Conservation (phyloP, 1,140 invertebrate genomes). For the Papilio glaucus region DNA sequence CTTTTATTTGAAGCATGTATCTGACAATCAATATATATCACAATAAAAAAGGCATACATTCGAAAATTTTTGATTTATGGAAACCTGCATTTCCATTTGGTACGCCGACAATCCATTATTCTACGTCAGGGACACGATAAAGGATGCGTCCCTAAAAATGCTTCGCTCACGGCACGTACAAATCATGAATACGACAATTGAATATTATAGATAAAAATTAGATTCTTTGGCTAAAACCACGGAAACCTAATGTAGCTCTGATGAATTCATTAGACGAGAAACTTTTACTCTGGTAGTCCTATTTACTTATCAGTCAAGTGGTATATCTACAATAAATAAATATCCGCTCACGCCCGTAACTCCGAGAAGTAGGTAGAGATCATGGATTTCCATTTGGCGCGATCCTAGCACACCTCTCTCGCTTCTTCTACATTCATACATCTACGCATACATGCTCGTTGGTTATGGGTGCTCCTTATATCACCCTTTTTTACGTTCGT, state of each 20-base stretch:
- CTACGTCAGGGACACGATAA: constrained; percentile 76
- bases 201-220: constrained; percentile 31
- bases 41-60: constrained; percentile 67
- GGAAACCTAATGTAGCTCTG: background rate
- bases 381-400: no score
- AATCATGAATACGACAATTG: constrained; percentile 52
- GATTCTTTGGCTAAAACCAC: background rate
- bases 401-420: no score
- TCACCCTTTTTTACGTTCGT: no score
- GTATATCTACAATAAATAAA: no score
- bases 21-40: constrained; percentile 67
- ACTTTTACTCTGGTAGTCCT: background rate
- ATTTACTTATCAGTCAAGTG: background rate
- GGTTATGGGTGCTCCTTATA: no score
- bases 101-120: constrained; percentile 77
- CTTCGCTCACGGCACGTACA: constrained; percentile 47
- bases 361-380: no score
- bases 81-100: constrained; percentile 81
- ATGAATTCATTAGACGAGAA: background rate
- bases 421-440: no score
- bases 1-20: constrained; percentile 1
- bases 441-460: no score
- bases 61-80: constrained; percentile 82
- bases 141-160: constrained; percentile 74
- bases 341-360: no score